Percentiles rank a stretch among this genome's conserved stretches.
phyloP scores from a whole-genome alignment of 2,113 vertebrate genomes.

The Bufo bufo region DNA sequence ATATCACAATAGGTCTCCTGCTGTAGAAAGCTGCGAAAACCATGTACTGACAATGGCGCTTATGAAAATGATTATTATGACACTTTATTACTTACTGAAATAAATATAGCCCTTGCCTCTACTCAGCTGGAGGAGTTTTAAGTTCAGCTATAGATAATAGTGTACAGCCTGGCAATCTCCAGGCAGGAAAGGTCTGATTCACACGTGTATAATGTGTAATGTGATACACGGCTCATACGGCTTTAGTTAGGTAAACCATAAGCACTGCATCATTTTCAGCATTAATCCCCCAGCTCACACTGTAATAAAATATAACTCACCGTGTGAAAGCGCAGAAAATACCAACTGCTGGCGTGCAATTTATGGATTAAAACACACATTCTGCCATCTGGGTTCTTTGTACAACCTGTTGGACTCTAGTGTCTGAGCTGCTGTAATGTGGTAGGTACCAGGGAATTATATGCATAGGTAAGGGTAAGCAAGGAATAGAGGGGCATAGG shows the following conservation, averaged over 20 bases:
- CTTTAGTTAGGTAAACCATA: conserved; percentile 26
- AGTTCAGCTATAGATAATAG: conserved; percentile 38
- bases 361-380: neutral
- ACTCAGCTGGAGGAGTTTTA: conserved; percentile 12
- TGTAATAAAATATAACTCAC: neutral
- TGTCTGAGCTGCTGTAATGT: neutral
- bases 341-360: neutral
- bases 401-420: neutral
- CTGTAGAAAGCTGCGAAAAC: conserved; percentile 26
- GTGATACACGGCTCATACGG: conserved; percentile 2
- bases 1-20: conserved; percentile 8
- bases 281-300: conserved; percentile 15
- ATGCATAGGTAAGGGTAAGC: neutral
- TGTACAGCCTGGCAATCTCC: conserved; percentile 5
- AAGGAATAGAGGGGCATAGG: neutral
- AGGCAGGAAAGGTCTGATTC: neutral
- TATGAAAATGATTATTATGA: conserved; percentile 33
- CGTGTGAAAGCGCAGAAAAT: neutral
- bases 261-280: conserved; percentile 20
- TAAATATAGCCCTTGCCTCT: conserved; percentile 33
- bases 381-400: neutral
- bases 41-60: neutral
- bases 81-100: neutral
- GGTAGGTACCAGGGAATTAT: neutral
- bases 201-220: conserved; percentile 36